Evolutionary conservation across 2,888 invertebrate species (phyloP).

Genomic region (Ryuthela nishihirai): DNA sequence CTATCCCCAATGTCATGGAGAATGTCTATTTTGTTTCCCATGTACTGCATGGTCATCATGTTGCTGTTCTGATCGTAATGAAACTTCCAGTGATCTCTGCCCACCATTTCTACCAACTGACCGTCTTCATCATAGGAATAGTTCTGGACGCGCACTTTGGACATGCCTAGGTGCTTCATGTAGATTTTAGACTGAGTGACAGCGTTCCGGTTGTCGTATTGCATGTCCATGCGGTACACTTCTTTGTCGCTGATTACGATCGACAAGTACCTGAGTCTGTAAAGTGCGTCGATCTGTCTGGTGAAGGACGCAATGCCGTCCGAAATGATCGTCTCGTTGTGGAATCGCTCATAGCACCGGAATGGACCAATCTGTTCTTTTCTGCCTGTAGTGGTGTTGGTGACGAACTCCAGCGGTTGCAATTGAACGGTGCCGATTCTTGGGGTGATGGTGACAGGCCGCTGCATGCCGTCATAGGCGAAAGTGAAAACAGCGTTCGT

Average conservation of each 20-base stretch:
- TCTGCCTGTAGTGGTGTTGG: constrained; percentile 82
- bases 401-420: constrained; percentile 75
- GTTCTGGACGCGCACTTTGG: constrained; percentile 57
- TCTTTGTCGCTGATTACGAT: constrained; percentile 73
- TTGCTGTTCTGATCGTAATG: constrained; percentile 93
- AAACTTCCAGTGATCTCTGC: constrained; percentile 78
- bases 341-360: constrained; percentile 35
- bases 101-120: constrained; percentile 82
- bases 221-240: constrained; percentile 69
- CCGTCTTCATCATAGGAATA: constrained; percentile 93
- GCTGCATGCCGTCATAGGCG: constrained; percentile 88
- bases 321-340: constrained; percentile 73
- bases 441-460: constrained; percentile 80
- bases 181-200: constrained; percentile 48
- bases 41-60: constrained; percentile 64
- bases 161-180: constrained; percentile 40
- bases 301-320: constrained; percentile 87
- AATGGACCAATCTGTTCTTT: constrained; percentile 58
- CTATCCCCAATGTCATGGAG: constrained; percentile 85
- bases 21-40: constrained; percentile 43
- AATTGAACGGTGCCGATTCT: constrained; percentile 83
- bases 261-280: constrained; percentile 72
- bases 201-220: constrained; percentile 81
- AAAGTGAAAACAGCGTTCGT: constrained; percentile 87
- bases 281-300: constrained; percentile 40